Conservation (phyloP, 1,140 invertebrate species). For the Bombus cullumanus region DNA sequence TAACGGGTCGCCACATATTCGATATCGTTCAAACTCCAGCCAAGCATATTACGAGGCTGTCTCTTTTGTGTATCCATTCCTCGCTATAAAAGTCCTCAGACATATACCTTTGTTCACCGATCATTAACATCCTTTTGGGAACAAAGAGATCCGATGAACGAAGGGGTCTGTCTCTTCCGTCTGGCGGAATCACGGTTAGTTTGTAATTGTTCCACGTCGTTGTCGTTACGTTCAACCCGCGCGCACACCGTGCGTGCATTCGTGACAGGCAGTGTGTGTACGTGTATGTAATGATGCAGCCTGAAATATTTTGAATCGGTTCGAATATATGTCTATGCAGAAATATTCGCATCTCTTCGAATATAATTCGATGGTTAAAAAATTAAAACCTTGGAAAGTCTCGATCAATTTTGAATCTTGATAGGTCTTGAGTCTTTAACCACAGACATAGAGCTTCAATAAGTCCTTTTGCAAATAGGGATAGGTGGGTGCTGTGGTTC, state of each 20-base stretch:
- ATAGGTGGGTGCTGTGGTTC: not conserved
- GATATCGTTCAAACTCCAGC: conserved; percentile 11
- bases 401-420: no score
- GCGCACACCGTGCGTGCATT: not conserved
- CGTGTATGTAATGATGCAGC: not conserved
- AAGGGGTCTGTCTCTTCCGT: conserved; percentile 41
- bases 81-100: conserved; percentile 33
- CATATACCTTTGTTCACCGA: conserved; percentile 17
- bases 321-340: not conserved
- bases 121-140: conserved; percentile 54
- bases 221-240: conserved; percentile 34
- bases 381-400: no score
- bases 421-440: no score
- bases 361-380: not conserved
- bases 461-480: not conserved
- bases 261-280: not conserved
- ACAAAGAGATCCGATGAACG: conserved; percentile 56
- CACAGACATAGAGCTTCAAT: no score
- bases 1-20: conserved; percentile 23
- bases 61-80: conserved; percentile 17
- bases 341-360: not conserved
- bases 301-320: not conserved
- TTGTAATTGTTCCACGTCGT: conserved; percentile 72
- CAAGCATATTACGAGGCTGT: conserved; percentile 6
- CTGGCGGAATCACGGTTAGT: conserved; percentile 77